Evolutionary conservation across 2,797 vertebrate species (phyloP), one percentile per base, ranked within the genome.

Genomic region (Scolopax rusticola): DNA sequence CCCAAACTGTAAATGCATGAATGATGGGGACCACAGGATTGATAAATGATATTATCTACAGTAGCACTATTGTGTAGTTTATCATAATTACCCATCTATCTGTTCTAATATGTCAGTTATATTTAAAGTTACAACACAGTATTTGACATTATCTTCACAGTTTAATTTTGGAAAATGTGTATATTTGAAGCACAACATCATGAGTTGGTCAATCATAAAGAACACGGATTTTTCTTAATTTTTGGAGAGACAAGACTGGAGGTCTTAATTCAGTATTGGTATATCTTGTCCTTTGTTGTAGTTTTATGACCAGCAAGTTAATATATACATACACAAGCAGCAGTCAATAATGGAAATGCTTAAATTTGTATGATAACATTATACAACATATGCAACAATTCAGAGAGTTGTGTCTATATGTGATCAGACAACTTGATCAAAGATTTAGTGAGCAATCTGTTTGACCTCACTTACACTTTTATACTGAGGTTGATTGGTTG

Each of bases 1-100:
- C 84, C 97, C 91, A 93, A 97, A 96, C 73, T 97, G 88, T 97
- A 98, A 98, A 97, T 98, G 95, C 96, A 97, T 97, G 96, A 98
- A 95, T 98, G 96, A 98, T 94, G 97, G 94, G 94, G 93, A 98
- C 74, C 94, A 97, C 95, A 97, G 96, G 97, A 96, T 96, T 98
- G 95, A 97, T 96, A 97, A 97, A 97, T 98, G 54, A 96, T 97
- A 97, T 96, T 97, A 97, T 97, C 94, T 97, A 45, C 95, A 94
- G 97, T 97, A 97, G 93, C 93, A 98, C 95, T 97, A 94, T 97
- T 98, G 97, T 96, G 91, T 97, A 98, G 91, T 96, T 98, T 96
- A 97, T 97, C 90, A 97, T 98, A 96, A 97, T 97, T 97, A 98
- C 95, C 83, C 91, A 74, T 97, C 74, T 97, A 84, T 95, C 97